Conservation (phyloP, 2,797 vertebrate genomes). For the Morelia viridis region DNA sequence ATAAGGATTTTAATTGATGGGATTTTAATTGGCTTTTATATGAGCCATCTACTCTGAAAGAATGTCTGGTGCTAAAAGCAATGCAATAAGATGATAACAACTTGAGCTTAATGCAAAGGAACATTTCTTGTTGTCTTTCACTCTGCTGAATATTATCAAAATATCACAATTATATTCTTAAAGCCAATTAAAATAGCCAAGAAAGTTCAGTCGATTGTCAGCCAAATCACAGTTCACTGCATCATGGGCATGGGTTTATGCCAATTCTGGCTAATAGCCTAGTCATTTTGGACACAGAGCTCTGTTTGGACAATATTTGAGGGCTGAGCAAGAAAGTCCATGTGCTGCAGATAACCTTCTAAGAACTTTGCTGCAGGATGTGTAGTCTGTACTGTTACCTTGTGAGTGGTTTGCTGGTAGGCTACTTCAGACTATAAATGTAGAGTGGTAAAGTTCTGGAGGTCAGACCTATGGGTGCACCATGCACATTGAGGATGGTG, state of each 20-base stretch:
- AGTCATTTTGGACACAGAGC: neutral
- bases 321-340: neutral
- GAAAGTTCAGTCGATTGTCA: neutral
- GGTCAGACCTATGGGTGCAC: neutral
- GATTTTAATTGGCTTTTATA: slow-evolving; percentile 1
- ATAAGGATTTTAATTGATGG: neutral
- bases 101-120: neutral
- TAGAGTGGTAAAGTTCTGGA: neutral
- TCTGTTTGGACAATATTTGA: neutral
- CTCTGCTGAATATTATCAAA: neutral
- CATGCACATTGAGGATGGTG: neutral
- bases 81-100: neutral
- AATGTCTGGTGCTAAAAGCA: neutral
- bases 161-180: neutral
- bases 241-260: neutral
- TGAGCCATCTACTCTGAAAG: neutral
- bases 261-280: neutral
- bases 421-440: neutral
- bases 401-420: neutral
- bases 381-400: neutral
- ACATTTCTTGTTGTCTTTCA: neutral
- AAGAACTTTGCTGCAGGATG: neutral
- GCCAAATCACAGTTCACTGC: neutral
- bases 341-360: neutral
- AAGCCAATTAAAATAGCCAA: neutral